Evolutionary conservation across 2,888 invertebrate species (phyloP).

Genomic region (Dynastes hyllus): DNA sequence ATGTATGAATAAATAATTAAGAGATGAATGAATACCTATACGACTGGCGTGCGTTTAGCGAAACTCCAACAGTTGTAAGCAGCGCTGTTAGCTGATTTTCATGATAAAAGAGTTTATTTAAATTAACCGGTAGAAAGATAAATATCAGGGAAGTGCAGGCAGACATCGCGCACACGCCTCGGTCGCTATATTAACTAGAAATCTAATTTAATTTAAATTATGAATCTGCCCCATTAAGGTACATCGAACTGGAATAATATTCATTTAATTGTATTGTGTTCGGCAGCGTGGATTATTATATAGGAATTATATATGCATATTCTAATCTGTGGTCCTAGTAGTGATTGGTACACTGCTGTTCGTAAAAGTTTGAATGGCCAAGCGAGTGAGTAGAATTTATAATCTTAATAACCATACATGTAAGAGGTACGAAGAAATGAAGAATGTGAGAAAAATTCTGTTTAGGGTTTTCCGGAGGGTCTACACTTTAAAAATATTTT

Average conservation of each 20-base stretch:
- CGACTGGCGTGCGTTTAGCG: background rate
- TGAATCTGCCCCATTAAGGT: constrained; percentile 59
- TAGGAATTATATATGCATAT: constrained; percentile 63
- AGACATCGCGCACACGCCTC: constrained; percentile 25
- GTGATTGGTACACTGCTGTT: too few relatives aligned
- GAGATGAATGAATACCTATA: constrained; percentile 1
- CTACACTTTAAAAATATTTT: too few relatives aligned
- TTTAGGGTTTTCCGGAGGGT: too few relatives aligned
- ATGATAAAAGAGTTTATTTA: constrained; percentile 52
- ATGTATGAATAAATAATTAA: constrained; percentile 44
- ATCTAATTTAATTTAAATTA: constrained; percentile 57
- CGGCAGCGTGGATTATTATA: constrained; percentile 33
- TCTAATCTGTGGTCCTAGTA: constrained; percentile 56
- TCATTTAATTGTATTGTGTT: constrained; percentile 63
- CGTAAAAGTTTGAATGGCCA: constrained; percentile 49
- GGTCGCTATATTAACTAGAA: constrained; percentile 38
- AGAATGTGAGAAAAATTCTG: too few relatives aligned
- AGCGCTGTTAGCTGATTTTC: constrained; percentile 30
- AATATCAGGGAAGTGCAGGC: constrained; percentile 49
- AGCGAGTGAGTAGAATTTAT: too few relatives aligned
- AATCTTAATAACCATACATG: too few relatives aligned
- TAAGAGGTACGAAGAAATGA: too few relatives aligned
- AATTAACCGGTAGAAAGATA: constrained; percentile 54
- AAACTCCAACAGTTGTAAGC: constrained; percentile 8
- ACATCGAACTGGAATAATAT: constrained; percentile 63